These are phyloP conservation scores for Drosophila yooni DNA, from an alignment of 2,888 invertebrate species.

Conservation along the genomic window DNA sequence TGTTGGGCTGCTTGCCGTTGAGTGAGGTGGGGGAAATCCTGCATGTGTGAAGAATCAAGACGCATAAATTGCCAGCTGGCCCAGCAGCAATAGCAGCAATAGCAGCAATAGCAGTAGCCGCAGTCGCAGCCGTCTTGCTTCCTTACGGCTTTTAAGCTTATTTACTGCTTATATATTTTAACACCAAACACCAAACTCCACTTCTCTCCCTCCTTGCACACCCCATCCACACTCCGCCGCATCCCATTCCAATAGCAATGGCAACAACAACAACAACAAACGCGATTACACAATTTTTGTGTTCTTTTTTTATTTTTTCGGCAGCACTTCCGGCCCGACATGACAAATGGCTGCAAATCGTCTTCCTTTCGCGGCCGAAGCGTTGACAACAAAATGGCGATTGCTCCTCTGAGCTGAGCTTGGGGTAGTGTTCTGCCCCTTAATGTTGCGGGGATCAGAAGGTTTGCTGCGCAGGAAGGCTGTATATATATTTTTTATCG, in stretches of 20 bases:
- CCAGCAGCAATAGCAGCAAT: slow-evolving; percentile 15
- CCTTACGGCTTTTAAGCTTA: slow-evolving; percentile 76
- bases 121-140: slow-evolving; percentile 19
- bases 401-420: slow-evolving; percentile 11
- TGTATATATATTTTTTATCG: slow-evolving; percentile 55
- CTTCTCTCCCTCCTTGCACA: background rate
- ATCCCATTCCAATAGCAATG: slow-evolving; percentile 1
- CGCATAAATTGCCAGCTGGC: slow-evolving; percentile 70
- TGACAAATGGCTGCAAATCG: slow-evolving; percentile 81
- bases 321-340: slow-evolving; percentile 67
- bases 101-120: slow-evolving; percentile 7
- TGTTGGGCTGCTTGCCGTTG: background rate
- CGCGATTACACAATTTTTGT: slow-evolving; percentile 60
- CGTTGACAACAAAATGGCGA: slow-evolving; percentile 71
- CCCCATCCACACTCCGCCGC: background rate
- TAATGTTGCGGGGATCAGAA: background rate
- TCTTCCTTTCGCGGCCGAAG: slow-evolving; percentile 77
- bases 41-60: slow-evolving; percentile 76
- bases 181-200: slow-evolving; percentile 44
- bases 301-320: slow-evolving; percentile 52
- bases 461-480: background rate
- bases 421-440: background rate
- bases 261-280: slow-evolving; percentile 47
- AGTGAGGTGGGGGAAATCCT: slow-evolving; percentile 32
- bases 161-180: slow-evolving; percentile 79